Evolutionary conservation across 1,140 invertebrate species (phyloP).

Genomic region (Drosophila varians): DNA sequence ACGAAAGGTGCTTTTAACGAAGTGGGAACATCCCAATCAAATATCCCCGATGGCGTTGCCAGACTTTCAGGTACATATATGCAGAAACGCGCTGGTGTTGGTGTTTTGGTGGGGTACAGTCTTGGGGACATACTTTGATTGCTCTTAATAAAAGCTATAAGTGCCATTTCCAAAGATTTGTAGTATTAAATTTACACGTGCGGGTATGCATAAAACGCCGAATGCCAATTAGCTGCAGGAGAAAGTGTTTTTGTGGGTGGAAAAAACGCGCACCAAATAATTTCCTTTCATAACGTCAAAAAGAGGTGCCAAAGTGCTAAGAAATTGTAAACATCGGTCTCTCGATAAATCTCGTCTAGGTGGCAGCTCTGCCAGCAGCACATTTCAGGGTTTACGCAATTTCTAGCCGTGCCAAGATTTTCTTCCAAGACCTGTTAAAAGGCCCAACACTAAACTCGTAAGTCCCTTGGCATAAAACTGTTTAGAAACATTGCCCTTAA

Average conservation of each 20-base stretch:
- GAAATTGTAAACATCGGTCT: neutral
- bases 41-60: slow-evolving; percentile 38
- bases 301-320: slow-evolving; percentile 4
- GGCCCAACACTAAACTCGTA: slow-evolving; percentile 24
- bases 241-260: neutral
- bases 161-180: neutral
- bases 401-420: slow-evolving; percentile 40
- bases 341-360: neutral
- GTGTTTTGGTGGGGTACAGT: slow-evolving; percentile 52
- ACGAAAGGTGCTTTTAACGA: slow-evolving; percentile 47
- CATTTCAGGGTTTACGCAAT: slow-evolving; percentile 78
- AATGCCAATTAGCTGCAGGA: neutral
- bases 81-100: slow-evolving; percentile 1
- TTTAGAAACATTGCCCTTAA: neutral
- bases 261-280: slow-evolving; percentile 48
- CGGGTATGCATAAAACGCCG: neutral
- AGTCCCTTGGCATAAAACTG: slow-evolving; percentile 14
- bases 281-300: slow-evolving; percentile 40
- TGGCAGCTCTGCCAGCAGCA: slow-evolving; percentile 43
- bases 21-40: slow-evolving; percentile 50
- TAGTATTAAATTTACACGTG: neutral
- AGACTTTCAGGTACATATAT: slow-evolving; percentile 11
- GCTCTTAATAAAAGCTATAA: too few relatives aligned
- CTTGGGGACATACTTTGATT: slow-evolving; percentile 21
- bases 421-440: slow-evolving; percentile 24